Evolutionary conservation across 2,888 invertebrate species (phyloP).

Genomic region (Drosophila putrida): DNA sequence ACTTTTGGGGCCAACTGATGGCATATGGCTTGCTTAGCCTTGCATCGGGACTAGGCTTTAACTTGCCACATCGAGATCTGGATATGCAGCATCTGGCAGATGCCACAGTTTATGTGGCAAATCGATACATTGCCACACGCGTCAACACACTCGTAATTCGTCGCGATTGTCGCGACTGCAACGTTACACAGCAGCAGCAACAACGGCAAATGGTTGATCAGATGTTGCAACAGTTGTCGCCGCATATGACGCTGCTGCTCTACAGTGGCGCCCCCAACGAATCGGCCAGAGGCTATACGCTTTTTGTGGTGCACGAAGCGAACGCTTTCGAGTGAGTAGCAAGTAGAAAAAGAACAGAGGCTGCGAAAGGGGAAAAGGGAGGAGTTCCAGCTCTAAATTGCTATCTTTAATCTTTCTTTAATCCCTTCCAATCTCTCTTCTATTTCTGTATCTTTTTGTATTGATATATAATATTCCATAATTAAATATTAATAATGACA

Average conservation of each 20-base stretch:
- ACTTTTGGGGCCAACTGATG: conserved; percentile 2
- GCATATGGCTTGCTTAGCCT: conserved; percentile 6
- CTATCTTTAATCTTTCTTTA: too few species aligned
- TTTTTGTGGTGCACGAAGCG: conserved; percentile 71
- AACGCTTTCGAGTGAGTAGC: conserved; percentile 67
- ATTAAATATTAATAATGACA: too few species aligned
- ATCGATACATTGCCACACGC: conserved; percentile 58
- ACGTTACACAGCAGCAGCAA: conserved; percentile 19
- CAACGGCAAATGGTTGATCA: conserved; percentile 61
- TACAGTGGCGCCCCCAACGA: conserved; percentile 43
- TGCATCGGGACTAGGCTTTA: conserved; percentile 1
- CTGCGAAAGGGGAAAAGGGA: too few species aligned
- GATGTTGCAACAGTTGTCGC: conserved; percentile 51
- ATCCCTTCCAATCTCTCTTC: too few species aligned
- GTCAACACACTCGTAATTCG: conserved; percentile 73
- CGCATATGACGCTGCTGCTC: conserved; percentile 59
- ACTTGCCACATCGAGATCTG: conserved; percentile 28
- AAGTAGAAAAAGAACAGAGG: not conserved
- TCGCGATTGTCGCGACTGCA: conserved; percentile 48
- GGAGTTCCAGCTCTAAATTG: too few species aligned
- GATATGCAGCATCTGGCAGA: conserved; percentile 28
- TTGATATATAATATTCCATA: too few species aligned
- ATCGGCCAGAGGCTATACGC: conserved; percentile 69
- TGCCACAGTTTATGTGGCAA: conserved; percentile 53
- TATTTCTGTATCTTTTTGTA: not conserved